phyloP scores from a whole-genome alignment of 2,797 vertebrate genomes.

The Acanthopagrus latus region DNA sequence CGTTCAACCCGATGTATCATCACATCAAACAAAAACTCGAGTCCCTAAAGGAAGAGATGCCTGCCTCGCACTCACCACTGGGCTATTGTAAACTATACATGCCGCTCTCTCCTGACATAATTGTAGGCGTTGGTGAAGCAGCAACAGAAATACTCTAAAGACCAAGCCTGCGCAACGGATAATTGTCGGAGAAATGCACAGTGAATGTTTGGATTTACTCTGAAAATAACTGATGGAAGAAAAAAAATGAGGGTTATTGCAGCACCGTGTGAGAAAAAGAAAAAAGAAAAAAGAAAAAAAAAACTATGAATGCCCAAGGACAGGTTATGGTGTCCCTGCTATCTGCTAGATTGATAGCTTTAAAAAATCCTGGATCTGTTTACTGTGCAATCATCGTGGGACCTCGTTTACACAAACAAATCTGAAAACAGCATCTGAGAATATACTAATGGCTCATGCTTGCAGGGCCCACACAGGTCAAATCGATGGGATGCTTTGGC shows the following conservation, averaged over 20 bases:
- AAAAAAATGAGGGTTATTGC: slow-evolving; percentile 54
- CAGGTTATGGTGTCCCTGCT: slow-evolving; percentile 74
- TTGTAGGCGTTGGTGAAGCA: slow-evolving; percentile 14
- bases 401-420: slow-evolving; percentile 82
- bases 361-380: slow-evolving; percentile 69
- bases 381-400: slow-evolving; percentile 73
- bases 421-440: slow-evolving; percentile 76
- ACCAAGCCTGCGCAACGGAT: slow-evolving; percentile 39
- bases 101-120: slow-evolving; percentile 26
- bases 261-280: slow-evolving; percentile 2
- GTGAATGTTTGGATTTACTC: slow-evolving; percentile 34
- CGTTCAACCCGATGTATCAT: slow-evolving; percentile 44
- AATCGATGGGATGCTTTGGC: slow-evolving; percentile 82
- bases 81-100: slow-evolving; percentile 34
- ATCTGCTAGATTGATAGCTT: slow-evolving; percentile 67
- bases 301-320: slow-evolving; percentile 71
- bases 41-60: slow-evolving; percentile 12
- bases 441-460: slow-evolving; percentile 82
- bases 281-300: slow-evolving; percentile 6
- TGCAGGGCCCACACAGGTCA: slow-evolving; percentile 85
- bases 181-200: slow-evolving; percentile 40
- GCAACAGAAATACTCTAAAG: slow-evolving; percentile 38
- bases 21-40: slow-evolving; percentile 53
- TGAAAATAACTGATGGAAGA: slow-evolving; percentile 35
- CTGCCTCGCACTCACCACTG: neutral